phyloP scores from a whole-genome alignment of 2,888 invertebrate genomes.

The Cosmorhoe ocellata region DNA sequence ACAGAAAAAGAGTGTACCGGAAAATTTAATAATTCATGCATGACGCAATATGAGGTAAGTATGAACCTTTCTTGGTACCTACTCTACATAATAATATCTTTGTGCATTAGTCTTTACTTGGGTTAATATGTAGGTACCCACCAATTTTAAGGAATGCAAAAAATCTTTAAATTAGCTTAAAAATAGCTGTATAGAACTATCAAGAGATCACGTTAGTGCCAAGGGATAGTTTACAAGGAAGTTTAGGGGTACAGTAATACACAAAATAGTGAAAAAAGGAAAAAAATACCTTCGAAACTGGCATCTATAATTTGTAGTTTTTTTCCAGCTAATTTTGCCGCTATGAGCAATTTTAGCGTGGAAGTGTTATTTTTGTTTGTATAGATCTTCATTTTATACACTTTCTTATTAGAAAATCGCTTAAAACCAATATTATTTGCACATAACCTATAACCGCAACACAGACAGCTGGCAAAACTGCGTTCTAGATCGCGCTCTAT shows the following conservation, averaged over 20 bases:
- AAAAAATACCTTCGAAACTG: constrained; percentile 82
- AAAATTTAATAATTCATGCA: not conserved
- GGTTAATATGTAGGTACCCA: too few relatives aligned
- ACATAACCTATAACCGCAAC: constrained; percentile 32
- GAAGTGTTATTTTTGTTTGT: constrained; percentile 91
- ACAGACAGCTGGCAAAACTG: constrained; percentile 26
- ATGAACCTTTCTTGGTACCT: too few relatives aligned
- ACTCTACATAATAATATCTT: too few relatives aligned
- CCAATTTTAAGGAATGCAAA: too few relatives aligned
- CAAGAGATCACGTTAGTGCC: too few relatives aligned
- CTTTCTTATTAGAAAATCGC: constrained; percentile 14
- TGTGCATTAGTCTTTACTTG: too few relatives aligned
- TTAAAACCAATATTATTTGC: constrained; percentile 14
- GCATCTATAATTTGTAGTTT: constrained; percentile 82
- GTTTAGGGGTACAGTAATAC: too few relatives aligned
- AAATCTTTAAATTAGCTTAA: too few relatives aligned
- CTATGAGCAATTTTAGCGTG: constrained; percentile 87
- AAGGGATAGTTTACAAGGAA: too few relatives aligned
- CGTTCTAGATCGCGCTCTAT: constrained; percentile 2
- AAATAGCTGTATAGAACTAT: too few relatives aligned
- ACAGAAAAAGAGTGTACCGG: not conserved
- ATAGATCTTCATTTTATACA: constrained; percentile 85
- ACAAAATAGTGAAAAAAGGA: not conserved
- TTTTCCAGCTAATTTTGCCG: constrained; percentile 85
- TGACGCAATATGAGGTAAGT: not conserved